Evolutionary conservation across 2,113 vertebrate genomes (phyloP).

Genomic region (Emberiza fucata): DNA sequence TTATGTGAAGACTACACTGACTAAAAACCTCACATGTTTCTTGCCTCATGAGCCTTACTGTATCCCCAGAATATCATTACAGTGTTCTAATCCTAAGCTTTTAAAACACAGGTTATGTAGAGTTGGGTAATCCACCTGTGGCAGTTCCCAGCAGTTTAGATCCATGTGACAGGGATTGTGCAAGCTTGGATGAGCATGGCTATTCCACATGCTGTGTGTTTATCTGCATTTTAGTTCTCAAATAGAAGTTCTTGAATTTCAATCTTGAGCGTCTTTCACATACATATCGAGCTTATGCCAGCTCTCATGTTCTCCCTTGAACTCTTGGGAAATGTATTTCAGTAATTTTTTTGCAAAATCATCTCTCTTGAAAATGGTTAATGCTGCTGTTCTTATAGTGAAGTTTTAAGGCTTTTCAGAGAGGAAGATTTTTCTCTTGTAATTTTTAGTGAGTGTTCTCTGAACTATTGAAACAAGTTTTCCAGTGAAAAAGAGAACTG

Average conservation of each 20-base stretch:
- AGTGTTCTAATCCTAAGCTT: neutral
- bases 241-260: neutral
- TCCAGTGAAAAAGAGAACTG: neutral
- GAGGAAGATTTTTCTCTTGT: neutral
- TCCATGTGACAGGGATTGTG: neutral
- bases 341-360: neutral
- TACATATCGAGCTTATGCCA: rapidly evolving
- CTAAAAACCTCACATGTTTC: neutral
- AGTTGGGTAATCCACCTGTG: neutral
- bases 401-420: neutral
- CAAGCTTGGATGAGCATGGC: neutral
- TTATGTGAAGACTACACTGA: neutral
- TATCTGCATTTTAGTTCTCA: neutral
- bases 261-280: neutral
- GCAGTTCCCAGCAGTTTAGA: neutral
- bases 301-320: neutral
- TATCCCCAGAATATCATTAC: neutral
- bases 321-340: neutral
- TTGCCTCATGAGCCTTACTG: neutral
- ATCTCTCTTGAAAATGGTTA: neutral
- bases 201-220: neutral
- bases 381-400: neutral
- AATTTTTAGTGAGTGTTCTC: neutral
- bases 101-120: neutral
- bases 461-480: neutral